A percentile compares a stretch with the other conserved stretches of the same genome.
Evolutionary conservation across 2,797 vertebrate genomes (phyloP).

Genomic region (Platalea minor): DNA sequence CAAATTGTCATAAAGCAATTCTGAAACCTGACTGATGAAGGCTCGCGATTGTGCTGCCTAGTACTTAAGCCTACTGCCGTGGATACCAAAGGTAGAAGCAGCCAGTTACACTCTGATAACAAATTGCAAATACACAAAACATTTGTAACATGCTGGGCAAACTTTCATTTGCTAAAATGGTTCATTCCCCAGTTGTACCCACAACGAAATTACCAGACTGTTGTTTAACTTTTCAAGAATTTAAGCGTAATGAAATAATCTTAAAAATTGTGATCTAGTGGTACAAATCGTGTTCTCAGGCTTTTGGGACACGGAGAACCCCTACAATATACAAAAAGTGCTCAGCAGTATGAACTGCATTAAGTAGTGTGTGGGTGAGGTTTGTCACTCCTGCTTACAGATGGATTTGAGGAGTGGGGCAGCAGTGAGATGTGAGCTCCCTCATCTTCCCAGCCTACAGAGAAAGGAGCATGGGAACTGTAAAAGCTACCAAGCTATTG

Average conservation of each 20-base stretch:
- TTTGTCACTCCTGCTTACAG: not conserved
- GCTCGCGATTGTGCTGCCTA: not conserved
- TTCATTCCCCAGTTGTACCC: not conserved
- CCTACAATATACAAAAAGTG: not conserved
- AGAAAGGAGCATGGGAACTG: not conserved
- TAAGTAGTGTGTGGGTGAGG: not conserved
- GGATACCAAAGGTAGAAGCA: slow-evolving; percentile 6
- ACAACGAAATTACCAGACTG: not conserved
- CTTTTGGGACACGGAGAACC: not conserved
- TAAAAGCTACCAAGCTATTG: not conserved
- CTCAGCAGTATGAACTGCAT: not conserved
- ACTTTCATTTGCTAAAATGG: slow-evolving; percentile 5
- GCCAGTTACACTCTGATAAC: not conserved
- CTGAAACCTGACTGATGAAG: slow-evolving; percentile 37
- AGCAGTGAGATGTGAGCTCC: not conserved
- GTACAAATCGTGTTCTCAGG: not conserved
- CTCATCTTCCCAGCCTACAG: not conserved
- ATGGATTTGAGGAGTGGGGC: not conserved
- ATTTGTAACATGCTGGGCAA: not conserved
- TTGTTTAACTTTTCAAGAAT: not conserved
- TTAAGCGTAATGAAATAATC: not conserved
- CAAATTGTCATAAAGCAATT: slow-evolving; percentile 32
- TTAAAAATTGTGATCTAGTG: not conserved
- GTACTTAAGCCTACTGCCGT: not conserved
- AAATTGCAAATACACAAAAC: slow-evolving; percentile 1